phyloP scores from a whole-genome alignment of 2,797 vertebrate species.

The Psittacula echo region DNA sequence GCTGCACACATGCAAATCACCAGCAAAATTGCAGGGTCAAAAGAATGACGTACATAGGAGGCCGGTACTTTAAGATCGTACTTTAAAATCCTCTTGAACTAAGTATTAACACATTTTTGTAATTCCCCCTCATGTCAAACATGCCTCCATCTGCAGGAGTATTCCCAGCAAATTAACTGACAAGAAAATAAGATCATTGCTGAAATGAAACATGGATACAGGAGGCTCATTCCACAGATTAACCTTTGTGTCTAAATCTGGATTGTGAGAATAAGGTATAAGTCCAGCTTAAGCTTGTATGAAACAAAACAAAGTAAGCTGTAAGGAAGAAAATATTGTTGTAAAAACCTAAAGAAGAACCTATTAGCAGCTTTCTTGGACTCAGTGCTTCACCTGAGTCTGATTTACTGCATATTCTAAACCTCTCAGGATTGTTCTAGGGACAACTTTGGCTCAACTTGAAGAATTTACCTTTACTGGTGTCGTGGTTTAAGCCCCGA shows the following conservation, averaged over 20 bases:
- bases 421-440: neutral
- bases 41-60: neutral
- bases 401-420: neutral
- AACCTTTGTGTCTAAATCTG: neutral
- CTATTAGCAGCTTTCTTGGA: neutral
- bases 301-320: neutral
- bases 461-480: neutral
- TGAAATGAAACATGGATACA: neutral
- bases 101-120: neutral
- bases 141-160: neutral
- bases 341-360: neutral
- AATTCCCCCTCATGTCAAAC: neutral
- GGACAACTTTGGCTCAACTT: neutral
- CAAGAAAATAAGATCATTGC: neutral
- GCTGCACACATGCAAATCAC: neutral
- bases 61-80: neutral
- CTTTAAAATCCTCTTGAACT: neutral
- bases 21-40: neutral
- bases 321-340: neutral
- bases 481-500: too few relatives aligned
- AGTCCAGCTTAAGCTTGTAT: neutral
- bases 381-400: neutral
- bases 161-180: neutral
- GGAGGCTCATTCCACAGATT: neutral
- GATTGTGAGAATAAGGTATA: neutral